Conservation (phyloP, 2,888 invertebrate genomes). For the Caenorhabditis sp. region DNA sequence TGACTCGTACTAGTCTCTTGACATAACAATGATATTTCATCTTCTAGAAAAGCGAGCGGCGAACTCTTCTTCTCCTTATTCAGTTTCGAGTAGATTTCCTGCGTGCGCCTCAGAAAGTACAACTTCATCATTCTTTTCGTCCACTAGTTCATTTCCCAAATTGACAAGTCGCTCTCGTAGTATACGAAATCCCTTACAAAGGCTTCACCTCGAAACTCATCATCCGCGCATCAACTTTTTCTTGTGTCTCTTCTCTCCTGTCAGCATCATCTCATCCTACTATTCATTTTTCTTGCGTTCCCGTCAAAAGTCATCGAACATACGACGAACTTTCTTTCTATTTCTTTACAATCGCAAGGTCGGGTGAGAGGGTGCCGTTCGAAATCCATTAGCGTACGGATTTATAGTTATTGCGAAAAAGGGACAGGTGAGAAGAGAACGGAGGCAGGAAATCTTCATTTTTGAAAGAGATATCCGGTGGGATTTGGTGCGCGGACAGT, state of each 20-base stretch:
- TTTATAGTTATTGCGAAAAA: conserved; percentile 34
- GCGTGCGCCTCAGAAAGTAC: conserved; percentile 7
- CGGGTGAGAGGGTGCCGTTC: conserved; percentile 21
- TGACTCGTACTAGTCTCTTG: conserved; percentile 3
- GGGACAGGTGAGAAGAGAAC: conserved; percentile 8
- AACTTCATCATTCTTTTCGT: conserved; percentile 36
- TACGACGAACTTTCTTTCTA: conserved; percentile 29
- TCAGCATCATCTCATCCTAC: conserved; percentile 4
- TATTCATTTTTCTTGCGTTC: conserved; percentile 8
- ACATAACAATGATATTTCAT: conserved; percentile 17
- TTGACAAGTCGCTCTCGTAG: conserved; percentile 46
- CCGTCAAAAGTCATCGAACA: conserved; percentile 7
- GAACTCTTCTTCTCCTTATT: conserved; percentile 6
- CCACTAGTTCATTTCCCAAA: conserved; percentile 49
- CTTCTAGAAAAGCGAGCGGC: conserved; percentile 7
- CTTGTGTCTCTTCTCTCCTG: conserved; percentile 7
- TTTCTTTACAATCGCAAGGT: conserved; percentile 18
- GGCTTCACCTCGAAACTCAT: conserved; percentile 59
- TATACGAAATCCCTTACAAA: conserved; percentile 37
- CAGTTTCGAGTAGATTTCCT: conserved; percentile 20
- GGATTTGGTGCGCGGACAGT: conserved; percentile 44
- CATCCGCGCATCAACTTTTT: conserved; percentile 42
- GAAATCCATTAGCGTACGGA: conserved; percentile 48
- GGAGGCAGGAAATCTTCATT: conserved; percentile 18
- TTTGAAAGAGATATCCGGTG: conserved; percentile 40